Evolutionary conservation across 2,797 vertebrate species (phyloP), one percentile per base, ranked within the genome.

Genomic region (Arnoldichthys spilopterus): DNA sequence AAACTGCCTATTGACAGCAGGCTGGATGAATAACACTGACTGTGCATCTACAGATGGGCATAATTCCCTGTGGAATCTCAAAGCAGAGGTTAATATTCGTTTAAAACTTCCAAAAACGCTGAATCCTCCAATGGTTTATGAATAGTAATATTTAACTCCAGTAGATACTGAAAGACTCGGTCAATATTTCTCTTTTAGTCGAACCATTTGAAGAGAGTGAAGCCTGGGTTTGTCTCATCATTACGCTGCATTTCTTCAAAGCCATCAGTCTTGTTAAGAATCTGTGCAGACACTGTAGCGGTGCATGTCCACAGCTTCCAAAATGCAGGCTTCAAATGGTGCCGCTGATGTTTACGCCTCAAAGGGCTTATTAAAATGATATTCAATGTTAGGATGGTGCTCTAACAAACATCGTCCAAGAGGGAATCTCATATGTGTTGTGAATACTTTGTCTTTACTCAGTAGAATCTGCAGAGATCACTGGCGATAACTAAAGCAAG

Each of bases 191-290:
- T 40, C 28, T 18, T 32, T 63, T 28, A 47, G 53, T 20, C 22
- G 43, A 13, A 26, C 22, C 24, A 47, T 61, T 76, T 80, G 68
- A 72, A 72, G 45, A 81, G 22, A 58, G 11, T 45, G 37, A n/a
- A 34, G 59, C n/a, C 28, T 66, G 13, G 56, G 22, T 64, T 37
- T 67, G 68, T 51, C 51, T 72, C n/a, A 6, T 70, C 54, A 18
- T 80, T 71, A 59, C 30, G 64, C 34, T 66, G 26, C 13, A 13
- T 71, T 78, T 80, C 75, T 37, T 74, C 43, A 74, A 74, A 78
- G 51, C n/a, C 37, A 53, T 75, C 67, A 72, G 71, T 67, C 54
- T 62, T 54, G 32, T 74, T 54, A 68, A 67, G 74, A 45, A 54
- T 72, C 66, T 61, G 40, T 74, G 37, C 61, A 71, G 43, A 34